Conservation (phyloP, 2,113 vertebrate species). For the Varanus salvator region DNA sequence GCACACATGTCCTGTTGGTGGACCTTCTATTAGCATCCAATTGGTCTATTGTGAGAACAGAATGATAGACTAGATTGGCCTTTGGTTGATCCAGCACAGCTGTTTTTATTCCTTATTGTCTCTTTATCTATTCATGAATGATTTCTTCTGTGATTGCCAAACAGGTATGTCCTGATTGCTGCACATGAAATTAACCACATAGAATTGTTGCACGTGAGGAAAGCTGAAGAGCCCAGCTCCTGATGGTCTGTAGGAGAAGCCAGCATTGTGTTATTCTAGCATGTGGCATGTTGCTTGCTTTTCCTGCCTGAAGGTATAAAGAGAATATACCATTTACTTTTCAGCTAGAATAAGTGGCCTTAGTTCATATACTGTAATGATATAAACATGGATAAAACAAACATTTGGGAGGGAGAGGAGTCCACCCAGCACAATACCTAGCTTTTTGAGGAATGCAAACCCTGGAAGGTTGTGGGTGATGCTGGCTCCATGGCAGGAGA, state of each 20-base stretch:
- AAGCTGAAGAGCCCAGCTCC: neutral
- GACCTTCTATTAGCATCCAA: too few relatives aligned
- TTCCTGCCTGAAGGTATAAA: conserved; percentile 22
- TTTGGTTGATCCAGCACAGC: too few relatives aligned
- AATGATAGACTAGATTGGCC: too few relatives aligned
- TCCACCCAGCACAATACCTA: conserved; percentile 7
- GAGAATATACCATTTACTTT: neutral
- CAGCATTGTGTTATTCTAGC: conserved; percentile 4
- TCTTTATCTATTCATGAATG: neutral
- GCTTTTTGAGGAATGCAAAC: neutral
- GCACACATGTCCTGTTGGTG: too few relatives aligned
- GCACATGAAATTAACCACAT: neutral
- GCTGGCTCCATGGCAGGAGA: neutral
- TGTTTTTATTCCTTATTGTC: neutral
- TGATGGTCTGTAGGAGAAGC: neutral
- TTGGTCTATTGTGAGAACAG: too few relatives aligned
- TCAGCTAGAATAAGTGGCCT: conserved; percentile 12
- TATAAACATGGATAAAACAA: conserved; percentile 21
- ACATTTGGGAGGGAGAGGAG: conserved; percentile 15
- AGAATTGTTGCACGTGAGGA: neutral
- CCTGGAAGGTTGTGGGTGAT: conserved; percentile 6
- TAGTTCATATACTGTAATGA: conserved; percentile 21
- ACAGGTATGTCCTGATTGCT: neutral
- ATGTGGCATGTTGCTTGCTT: neutral
- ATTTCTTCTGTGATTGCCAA: conserved; percentile 8